Percentiles rank a stretch among this genome's conserved stretches.
Evolutionary conservation across 2,888 invertebrate species (phyloP).

Genomic region (Hemicrepidius hirtus): DNA sequence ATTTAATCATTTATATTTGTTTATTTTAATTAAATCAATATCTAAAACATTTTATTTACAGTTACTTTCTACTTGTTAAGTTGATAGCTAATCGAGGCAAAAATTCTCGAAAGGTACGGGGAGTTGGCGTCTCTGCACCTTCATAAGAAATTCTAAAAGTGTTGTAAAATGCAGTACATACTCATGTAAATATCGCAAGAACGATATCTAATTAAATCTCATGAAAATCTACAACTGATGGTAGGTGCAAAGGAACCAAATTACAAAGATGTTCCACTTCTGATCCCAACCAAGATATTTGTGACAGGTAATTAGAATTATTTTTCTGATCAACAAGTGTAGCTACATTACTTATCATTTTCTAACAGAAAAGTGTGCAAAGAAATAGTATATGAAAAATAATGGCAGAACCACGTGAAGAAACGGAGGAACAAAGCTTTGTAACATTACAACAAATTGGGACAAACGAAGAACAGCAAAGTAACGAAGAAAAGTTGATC

Average conservation of each 20-base stretch:
- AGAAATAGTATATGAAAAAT: slow-evolving; percentile 22
- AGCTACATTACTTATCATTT: slow-evolving; percentile 21
- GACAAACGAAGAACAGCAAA: slow-evolving; percentile 34
- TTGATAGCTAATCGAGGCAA: slow-evolving; percentile 40
- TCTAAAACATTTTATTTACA: too few relatives aligned
- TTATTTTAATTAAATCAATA: too few relatives aligned
- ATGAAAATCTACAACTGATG: not conserved
- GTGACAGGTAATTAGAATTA: slow-evolving; percentile 30
- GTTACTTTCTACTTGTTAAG: slow-evolving; percentile 7
- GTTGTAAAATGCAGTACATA: not conserved
- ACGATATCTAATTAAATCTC: not conserved
- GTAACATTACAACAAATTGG: slow-evolving; percentile 50
- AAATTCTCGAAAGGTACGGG: slow-evolving; percentile 34
- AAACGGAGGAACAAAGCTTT: slow-evolving; percentile 51
- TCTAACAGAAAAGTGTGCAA: not conserved
- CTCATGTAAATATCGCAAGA: not conserved
- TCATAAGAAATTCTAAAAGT: not conserved
- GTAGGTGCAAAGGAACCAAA: slow-evolving; percentile 1
- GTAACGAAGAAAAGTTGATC: slow-evolving; percentile 24
- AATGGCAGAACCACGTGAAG: slow-evolving; percentile 56
- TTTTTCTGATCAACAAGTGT: slow-evolving; percentile 56
- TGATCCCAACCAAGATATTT: not conserved
- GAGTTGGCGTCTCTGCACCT: slow-evolving; percentile 38
- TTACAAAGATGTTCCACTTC: slow-evolving; percentile 25
- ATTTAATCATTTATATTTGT: too few relatives aligned